Base-by-base conservation (phyloP, 2,888 invertebrate genomes). In the Antitype chi region DNA sequence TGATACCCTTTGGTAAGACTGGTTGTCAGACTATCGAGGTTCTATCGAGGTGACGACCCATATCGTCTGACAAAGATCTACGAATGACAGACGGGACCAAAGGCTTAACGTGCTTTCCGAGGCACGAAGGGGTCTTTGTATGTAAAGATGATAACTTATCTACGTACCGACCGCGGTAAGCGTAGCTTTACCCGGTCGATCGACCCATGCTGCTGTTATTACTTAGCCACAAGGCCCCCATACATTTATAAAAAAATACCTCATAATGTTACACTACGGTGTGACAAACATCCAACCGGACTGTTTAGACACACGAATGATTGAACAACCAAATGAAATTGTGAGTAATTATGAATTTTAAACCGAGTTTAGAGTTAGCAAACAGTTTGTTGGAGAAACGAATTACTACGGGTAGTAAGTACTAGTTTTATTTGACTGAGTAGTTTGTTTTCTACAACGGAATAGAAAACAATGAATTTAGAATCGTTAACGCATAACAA, bases 251-350 rank as follows among this genome's bases (percentile, higher is more conserved):
- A 23, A 67, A 67, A 28, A 15, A 13, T 23, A 23, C 23, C 6
- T 28, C n/a, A 20, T 20, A 63, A 57, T 8, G 13, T 68, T 63
- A 63, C 76, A 25, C 3, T 59, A 15, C 79, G 74, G 87, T 87
- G 85, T 87, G 20, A 83, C 25, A 67, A 0, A 1, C 70, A 25
- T 11, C 74, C 76, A 52, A 38, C 62, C n/a, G 38, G 59, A 81
- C 79, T 78, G 57, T 85, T 62, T 76, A 73, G 62, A 84, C 78
- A 78, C 70, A 80, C 76, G 80, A 80, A 76, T 87, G 84, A 89
- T 86, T 87, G 78, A 85, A 89, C 90, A 85, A 85, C 76, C 82
- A 85, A 90, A 90, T 90, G 79, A 87, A 87, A 88, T 84, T 78
- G 86, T 72, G 68, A 75, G 78, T 86, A 86, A 88, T 87, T 87